Evolutionary conservation across 2,888 invertebrate genomes (phyloP).

Genomic region (Nomada hirtipes): DNA sequence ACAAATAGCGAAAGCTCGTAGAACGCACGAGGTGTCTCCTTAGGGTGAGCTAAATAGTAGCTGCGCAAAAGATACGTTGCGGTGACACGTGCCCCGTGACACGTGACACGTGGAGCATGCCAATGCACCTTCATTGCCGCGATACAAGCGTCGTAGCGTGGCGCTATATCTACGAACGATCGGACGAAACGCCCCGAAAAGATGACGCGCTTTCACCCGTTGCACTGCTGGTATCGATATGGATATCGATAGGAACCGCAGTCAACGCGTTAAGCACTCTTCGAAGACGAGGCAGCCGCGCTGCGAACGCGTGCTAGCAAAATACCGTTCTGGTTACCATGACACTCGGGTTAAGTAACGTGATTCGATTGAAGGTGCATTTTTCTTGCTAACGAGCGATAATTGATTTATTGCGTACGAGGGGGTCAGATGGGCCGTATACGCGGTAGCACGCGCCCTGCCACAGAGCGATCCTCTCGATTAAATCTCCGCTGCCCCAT

Average conservation of each 20-base stretch:
- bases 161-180: too few species aligned
- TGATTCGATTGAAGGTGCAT: constrained; percentile 81
- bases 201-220: too few species aligned
- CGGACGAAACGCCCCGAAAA: too few species aligned
- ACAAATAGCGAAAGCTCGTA: too few species aligned
- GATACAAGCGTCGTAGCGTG: too few species aligned
- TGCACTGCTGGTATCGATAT: too few species aligned
- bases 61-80: too few species aligned
- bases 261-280: constrained; percentile 27
- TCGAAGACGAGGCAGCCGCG: constrained; percentile 35
- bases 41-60: too few species aligned
- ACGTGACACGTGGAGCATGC: too few species aligned
- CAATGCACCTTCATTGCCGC: too few species aligned
- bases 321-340: constrained; percentile 53
- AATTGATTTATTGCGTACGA: constrained; percentile 79
- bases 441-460: constrained; percentile 69
- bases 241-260: not conserved
- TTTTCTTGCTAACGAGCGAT: constrained; percentile 79
- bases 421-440: constrained; percentile 69
- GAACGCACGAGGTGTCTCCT: too few species aligned
- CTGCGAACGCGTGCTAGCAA: constrained; percentile 33
- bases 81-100: too few species aligned
- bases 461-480: constrained; percentile 60
- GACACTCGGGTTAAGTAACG: constrained; percentile 77
- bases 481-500: constrained; percentile 41